These are phyloP conservation scores for Sipha flava DNA, from an alignment of 1,140 invertebrate species.

Conservation along the genomic window DNA sequence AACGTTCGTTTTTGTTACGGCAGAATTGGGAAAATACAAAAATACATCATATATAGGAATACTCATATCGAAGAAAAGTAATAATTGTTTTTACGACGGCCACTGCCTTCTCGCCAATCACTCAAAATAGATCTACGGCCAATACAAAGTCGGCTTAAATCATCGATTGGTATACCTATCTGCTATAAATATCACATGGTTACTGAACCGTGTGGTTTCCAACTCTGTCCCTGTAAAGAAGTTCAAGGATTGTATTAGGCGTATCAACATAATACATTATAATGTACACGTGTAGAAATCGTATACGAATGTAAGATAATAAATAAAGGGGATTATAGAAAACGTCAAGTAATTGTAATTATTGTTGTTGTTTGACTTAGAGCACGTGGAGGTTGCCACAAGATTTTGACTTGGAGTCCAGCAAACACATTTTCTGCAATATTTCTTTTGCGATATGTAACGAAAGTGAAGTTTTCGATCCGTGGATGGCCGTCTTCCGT, in stretches of 20 bases:
- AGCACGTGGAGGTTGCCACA: conserved; percentile 84
- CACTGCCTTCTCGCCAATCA: not conserved
- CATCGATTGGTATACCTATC: not conserved
- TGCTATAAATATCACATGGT: not conserved
- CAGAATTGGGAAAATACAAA: not conserved
- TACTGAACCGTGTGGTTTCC: not conserved
- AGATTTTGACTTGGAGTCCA: conserved; percentile 78
- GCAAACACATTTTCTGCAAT: conserved; percentile 75
- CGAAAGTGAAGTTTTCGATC: conserved; percentile 60
- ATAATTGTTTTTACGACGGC: not conserved
- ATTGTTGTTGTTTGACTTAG: conserved; percentile 41
- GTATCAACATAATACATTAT: not conserved
- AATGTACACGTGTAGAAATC: too few species aligned
- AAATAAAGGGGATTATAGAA: too few species aligned
- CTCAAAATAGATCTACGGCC: not conserved
- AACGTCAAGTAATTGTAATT: too few species aligned
- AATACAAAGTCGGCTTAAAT: not conserved
- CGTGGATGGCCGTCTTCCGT: conserved; percentile 44
- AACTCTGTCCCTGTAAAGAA: not conserved
- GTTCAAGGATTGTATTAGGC: not conserved
- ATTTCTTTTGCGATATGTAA: conserved; percentile 67
- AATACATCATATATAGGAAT: not conserved
- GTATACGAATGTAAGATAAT: too few species aligned
- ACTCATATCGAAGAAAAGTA: not conserved
- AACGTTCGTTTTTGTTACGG: not conserved